phyloP scores from a whole-genome alignment of 2,888 invertebrate genomes.

The Pheosia gnoma region DNA sequence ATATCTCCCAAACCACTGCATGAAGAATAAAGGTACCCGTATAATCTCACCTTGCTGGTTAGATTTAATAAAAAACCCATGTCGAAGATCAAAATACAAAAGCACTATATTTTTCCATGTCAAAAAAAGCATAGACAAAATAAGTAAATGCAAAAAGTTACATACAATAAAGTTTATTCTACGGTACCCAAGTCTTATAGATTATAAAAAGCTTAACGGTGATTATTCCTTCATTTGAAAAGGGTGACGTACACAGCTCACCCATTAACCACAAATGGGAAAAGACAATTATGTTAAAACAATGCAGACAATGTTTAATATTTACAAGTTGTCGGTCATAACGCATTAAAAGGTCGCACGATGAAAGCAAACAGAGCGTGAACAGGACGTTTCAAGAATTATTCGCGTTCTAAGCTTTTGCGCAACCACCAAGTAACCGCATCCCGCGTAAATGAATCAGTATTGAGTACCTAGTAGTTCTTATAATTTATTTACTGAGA shows the following conservation, averaged over 20 bases:
- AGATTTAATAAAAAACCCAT: not conserved
- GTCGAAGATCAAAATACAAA: no score
- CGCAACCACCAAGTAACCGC: constrained; percentile 22
- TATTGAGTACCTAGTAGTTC: not conserved
- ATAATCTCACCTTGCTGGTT: no score
- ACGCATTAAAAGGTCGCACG: constrained; percentile 28
- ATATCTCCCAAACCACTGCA: no score
- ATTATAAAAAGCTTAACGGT: no score
- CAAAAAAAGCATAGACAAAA: no score
- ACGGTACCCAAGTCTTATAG: no score
- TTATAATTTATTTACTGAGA: not conserved
- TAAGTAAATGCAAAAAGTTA: no score
- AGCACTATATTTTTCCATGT: no score
- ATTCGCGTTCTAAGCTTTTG: constrained; percentile 23
- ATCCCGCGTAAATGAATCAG: constrained; percentile 21
- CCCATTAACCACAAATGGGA: not conserved
- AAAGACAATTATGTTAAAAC: constrained; percentile 4
- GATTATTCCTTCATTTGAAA: no score
- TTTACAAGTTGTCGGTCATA: constrained; percentile 26
- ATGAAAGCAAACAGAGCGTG: constrained; percentile 32
- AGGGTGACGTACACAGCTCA: no score
- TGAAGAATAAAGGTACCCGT: no score
- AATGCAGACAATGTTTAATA: constrained; percentile 24
- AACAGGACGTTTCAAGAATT: constrained; percentile 33
- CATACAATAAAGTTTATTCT: no score